Base-by-base conservation (phyloP, 35 echinoderm and acorn worm genomes). In the Lytechinus pictus region DNA sequence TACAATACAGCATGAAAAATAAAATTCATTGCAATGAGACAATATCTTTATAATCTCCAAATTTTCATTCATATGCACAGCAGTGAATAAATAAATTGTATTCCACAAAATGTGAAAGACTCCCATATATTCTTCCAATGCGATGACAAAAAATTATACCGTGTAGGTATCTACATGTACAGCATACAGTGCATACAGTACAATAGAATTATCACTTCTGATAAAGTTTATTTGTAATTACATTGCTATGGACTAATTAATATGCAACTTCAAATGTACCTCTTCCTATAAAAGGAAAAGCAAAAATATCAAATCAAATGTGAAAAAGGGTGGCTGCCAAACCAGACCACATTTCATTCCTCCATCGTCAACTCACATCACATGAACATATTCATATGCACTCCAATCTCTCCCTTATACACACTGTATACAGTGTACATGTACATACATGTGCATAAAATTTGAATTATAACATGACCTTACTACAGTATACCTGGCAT, bases 1-100 rank as follows among this genome's bases (percentile, higher is more conserved):
- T 79, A 79, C 66, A 79, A 79, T 79, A 79, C 19, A 79, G 66
- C 66, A 79, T n/a, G 66, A 79, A 79, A 58, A 58, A 58, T n/a
- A 24, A 79, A 24, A n/a, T 79, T 24, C 16, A 79, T 79, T 79
- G 21, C 14, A n/a, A n/a, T 21, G 19, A 2, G 21, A 79, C n/a
- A 79, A 7, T 24, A 79, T 79, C 19, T 16, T 79, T 16, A 16
- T 8, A 79, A 8, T 79, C 14, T 79, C 66, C 0, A 79, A 71
- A 27, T 19, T 79, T 24, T 79, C 4, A 79, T 58, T 9, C 9
- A 58, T 58, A 79, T n/a, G 66, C 66, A 79, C 19, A 24, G 66
- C 5, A 24, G 66, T 79, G 16, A n/a, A 79, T 79, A 79, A 19
- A 24, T 79, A 24, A 79, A 79, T 16, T 79, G 16, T n/a, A 79